Evolutionary conservation across 37 sponge, comb jelly and placozoan species (phyloP), one percentile per base, ranked within the genome.

Genomic region (Corticium candelabrum): DNA sequence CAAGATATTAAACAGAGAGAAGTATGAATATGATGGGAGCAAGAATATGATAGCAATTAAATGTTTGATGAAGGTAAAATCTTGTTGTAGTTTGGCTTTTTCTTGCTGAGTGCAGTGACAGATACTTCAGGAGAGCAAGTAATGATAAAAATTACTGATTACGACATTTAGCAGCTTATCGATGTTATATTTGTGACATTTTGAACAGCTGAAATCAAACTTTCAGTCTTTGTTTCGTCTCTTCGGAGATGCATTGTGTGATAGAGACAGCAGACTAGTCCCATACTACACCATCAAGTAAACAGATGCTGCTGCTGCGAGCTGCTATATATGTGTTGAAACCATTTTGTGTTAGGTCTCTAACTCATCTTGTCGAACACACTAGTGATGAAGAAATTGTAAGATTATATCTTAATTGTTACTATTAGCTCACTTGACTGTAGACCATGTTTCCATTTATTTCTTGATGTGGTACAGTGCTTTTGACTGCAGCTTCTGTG

Each of bases 341-440:
- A 31, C 38, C 2, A 33, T 74, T 30, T 27, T 72, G 33, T n/a
- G 15, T 72, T 35, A 93, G 94, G 79, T 86, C 81, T 30, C 72
- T 93, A n/a, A 89, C 94, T 31, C 38, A 74, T 36, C 83, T 89
- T 76, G 88, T 89, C 68, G 94, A 89, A 77, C 84, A 85, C 78
- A 40, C 89, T 3, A 77, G 79, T 38, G 78, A 77, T 62, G 90
- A 86, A 37, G 85, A 87, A 4, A 62, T 70, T 41, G 94, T 89
- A 76, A 82, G 86, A 38, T 11, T 1, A 15, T 0, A 40, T 40
- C 0, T 30, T 38, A 15, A 2, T 56, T 2, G 37, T 21, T 37
- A 33, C 3, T n/a, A n/a, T n/a, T n/a, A n/a, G n/a, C n/a, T n/a
- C n/a, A n/a, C n/a, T n/a, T n/a, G n/a, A n/a, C n/a, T n/a, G n/a